phyloP scores from a whole-genome alignment of 2,888 invertebrate genomes.

The Ectropis crepuscularia region DNA sequence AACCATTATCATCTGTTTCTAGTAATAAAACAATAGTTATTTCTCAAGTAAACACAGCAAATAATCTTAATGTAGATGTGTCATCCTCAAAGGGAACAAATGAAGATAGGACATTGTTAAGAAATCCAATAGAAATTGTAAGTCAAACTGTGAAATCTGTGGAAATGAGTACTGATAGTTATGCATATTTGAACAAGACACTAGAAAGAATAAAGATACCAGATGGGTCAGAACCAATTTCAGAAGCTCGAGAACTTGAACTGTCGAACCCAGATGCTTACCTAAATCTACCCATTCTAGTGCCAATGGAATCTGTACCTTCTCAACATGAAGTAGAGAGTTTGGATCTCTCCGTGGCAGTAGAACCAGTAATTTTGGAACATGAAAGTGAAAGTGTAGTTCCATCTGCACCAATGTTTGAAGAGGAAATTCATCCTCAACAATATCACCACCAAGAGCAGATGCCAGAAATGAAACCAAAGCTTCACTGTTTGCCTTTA shows the following conservation, averaged over 20 bases:
- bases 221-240: constrained; percentile 27
- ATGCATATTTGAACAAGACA: constrained; percentile 49
- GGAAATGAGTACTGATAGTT: constrained; percentile 34
- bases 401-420: constrained; percentile 71
- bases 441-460: constrained; percentile 33
- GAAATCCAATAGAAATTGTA: constrained; percentile 1
- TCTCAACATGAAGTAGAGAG: constrained; percentile 31
- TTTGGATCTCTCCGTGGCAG: constrained; percentile 56
- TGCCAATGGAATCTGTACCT: neutral
- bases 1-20: neutral
- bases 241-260: constrained; percentile 43
- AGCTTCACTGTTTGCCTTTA: constrained; percentile 61
- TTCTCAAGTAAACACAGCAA: neutral
- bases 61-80: neutral
- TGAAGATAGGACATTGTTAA: neutral
- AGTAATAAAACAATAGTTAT: neutral
- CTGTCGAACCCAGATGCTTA: constrained; percentile 25
- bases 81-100: neutral
- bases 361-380: constrained; percentile 6
- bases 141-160: neutral
- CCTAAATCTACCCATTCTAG: neutral
- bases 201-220: constrained; percentile 49
- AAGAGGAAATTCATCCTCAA: constrained; percentile 44
- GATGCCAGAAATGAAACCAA: constrained; percentile 43
- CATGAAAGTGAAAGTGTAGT: constrained; percentile 35